Percentiles rank a stretch among this genome's conserved stretches.
phyloP scores from a whole-genome alignment of 1,140 invertebrate species.

The Harpegnathos saltator region DNA sequence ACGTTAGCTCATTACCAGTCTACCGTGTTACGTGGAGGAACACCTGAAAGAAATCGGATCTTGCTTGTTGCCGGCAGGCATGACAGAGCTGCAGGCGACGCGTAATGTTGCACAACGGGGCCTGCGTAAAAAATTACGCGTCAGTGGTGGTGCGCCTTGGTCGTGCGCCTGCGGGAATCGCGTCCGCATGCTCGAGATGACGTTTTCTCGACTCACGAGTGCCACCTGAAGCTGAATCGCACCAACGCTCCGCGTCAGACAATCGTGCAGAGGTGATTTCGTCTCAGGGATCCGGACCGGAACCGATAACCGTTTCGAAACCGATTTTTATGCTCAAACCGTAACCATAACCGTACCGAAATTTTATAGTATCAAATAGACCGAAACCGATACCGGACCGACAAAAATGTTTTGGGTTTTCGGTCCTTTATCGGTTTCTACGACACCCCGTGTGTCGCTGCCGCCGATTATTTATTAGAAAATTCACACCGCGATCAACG shows the following conservation, averaged over 20 bases:
- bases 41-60: conserved; percentile 56
- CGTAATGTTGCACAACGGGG: neutral
- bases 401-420: no score
- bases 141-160: neutral
- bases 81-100: neutral
- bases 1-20: conserved; percentile 15
- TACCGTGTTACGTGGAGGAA: conserved; percentile 2
- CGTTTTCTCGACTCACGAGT: neutral
- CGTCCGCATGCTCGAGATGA: neutral
- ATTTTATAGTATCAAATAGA: no score
- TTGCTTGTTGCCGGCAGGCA: conserved; percentile 19
- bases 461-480: no score
- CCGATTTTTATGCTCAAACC: no score
- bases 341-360: no score
- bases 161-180: neutral
- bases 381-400: no score
- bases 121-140: conserved; percentile 49
- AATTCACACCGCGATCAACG: no score
- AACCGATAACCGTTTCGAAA: no score
- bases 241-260: neutral
- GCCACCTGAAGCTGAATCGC: neutral
- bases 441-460: no score
- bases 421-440: no score
- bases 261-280: neutral
- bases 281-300: no score